Evolutionary conservation across 2,888 invertebrate genomes (phyloP), one percentile per base, ranked within the genome.

Genomic region (Bruchidius siliquastri): DNA sequence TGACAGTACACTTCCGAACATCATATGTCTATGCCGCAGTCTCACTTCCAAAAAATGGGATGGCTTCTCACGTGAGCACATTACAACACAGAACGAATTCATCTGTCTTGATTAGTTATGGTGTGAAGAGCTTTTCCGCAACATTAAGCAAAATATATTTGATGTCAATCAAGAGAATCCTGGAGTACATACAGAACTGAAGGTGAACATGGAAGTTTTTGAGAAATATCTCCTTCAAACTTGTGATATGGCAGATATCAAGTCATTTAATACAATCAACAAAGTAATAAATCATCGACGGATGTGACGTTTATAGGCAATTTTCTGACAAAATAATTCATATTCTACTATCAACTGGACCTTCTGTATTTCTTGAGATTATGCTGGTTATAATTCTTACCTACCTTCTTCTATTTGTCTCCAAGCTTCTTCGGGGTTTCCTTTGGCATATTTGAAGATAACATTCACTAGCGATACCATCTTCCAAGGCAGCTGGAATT

Each of bases 341-440:
- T 8, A 68, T 3, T 8, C 68, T n/a, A n/a, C n/a, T n/a, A n/a
- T n/a, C n/a, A n/a, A n/a, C n/a, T n/a, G n/a, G n/a, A n/a, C n/a
- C n/a, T n/a, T n/a, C n/a, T n/a, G 26, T 26, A 4, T 26, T 26
- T 26, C 26, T 2, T 26, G 26, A 26, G 8, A 26, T 8, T 26
- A 26, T 26, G 26, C n/a, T n/a, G n/a, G n/a, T 26, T 26, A 26
- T 4, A 26, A 26, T 26, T 26, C 21, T 67, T 67, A 76, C 81
- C 82, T 82, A 88, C 89, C 88, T 86, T 87, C 86, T 21, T 85
- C 82, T 77, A 89, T 88, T 77, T 86, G 85, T 74, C 84, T 85
- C 76, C 84, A 85, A 21, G 88, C 88, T 76, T 87, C 87, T 72
- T 87, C 86, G 49, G 87, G 84, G 79, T 88, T 86, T 68, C 85